phyloP scores from a whole-genome alignment of 2,113 vertebrate genomes.

The Malurus elegans region DNA sequence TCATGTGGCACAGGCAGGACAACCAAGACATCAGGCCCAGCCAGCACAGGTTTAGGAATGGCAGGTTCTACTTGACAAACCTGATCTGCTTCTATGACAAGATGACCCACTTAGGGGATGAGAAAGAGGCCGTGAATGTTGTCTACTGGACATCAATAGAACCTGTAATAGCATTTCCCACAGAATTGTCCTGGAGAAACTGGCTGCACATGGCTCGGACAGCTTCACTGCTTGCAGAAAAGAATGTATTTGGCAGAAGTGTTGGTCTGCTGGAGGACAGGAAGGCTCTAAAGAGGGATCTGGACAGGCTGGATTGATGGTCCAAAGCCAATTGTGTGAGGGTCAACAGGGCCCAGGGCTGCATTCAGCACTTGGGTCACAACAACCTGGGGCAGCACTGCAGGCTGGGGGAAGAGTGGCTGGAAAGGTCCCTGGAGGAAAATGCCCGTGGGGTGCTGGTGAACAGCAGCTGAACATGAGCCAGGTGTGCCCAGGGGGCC shows the following conservation, averaged over 20 bases:
- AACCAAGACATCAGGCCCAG: background rate
- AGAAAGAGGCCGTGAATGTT: background rate
- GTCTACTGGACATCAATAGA: background rate
- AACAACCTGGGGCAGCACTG: rapidly evolving
- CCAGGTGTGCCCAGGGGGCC: background rate
- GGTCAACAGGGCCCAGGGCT: background rate
- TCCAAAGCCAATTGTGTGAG: background rate
- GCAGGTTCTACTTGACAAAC: background rate
- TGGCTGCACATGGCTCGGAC: background rate
- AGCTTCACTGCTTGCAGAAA: background rate
- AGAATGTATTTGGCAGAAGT: background rate
- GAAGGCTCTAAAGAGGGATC: background rate
- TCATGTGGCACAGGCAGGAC: no score
- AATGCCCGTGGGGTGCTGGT: rapidly evolving
- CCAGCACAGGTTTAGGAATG: background rate
- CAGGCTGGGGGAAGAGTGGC: background rate
- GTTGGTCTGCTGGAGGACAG: background rate
- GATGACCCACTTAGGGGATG: background rate
- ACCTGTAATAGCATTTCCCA: background rate
- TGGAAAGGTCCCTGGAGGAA: background rate
- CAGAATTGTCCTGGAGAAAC: background rate
- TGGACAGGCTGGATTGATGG: background rate
- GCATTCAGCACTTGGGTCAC: background rate
- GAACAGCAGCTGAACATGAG: background rate
- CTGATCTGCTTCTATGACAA: background rate